These are phyloP conservation scores for Standfussiana lucernea DNA, from an alignment of 2,888 invertebrate genomes.

Conservation along the genomic window DNA sequence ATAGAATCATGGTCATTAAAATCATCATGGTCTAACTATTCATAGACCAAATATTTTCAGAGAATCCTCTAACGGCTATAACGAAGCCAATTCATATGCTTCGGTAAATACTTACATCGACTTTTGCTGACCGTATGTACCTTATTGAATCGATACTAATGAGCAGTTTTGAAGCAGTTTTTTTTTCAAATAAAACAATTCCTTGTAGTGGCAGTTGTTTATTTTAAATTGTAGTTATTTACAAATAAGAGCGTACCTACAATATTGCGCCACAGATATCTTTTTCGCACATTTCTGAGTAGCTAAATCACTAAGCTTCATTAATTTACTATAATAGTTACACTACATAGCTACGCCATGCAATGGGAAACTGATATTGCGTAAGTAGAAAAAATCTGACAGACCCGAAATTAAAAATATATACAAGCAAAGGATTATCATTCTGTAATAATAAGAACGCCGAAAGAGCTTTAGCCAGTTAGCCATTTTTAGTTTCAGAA, in stretches of 20 bases:
- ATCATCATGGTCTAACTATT: too few relatives aligned
- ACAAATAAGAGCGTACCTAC: conserved; percentile 58
- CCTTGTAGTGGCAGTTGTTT: conserved; percentile 65
- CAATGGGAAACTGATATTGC: conserved; percentile 37
- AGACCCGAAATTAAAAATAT: conserved; percentile 20
- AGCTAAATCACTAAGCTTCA: conserved; percentile 59
- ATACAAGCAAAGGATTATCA: conserved; percentile 31
- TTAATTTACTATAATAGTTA: conserved; percentile 23
- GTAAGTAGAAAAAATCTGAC: conserved; percentile 26
- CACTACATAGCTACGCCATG: conserved; percentile 57
- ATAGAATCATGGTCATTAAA: too few relatives aligned
- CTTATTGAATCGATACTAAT: not conserved
- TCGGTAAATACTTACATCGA: too few relatives aligned
- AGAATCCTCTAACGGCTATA: too few relatives aligned
- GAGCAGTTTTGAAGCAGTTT: not conserved
- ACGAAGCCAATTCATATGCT: too few relatives aligned
- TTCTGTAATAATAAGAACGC: conserved; percentile 20
- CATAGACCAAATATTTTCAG: too few relatives aligned
- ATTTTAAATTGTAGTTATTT: conserved; percentile 65
- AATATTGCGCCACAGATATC: conserved; percentile 46
- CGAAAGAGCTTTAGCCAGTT: conserved; percentile 31
- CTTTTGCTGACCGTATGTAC: too few relatives aligned
- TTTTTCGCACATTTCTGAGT: conserved; percentile 49
- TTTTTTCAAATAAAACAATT: conserved; percentile 33
- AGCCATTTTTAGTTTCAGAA: conserved; percentile 32